Evolutionary conservation across 2,888 invertebrate species (phyloP).

Genomic region (Morpho deidamia): DNA sequence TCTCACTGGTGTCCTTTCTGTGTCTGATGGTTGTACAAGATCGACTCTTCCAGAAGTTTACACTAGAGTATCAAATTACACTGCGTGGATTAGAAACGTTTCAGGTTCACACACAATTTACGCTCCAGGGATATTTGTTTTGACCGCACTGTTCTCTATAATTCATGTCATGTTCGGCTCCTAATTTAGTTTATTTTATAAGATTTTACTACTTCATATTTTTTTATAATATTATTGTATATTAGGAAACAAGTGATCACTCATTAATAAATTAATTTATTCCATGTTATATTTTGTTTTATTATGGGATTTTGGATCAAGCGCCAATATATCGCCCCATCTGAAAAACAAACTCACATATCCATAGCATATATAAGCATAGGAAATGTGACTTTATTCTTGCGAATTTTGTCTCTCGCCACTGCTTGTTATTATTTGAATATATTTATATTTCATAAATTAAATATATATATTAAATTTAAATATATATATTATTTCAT

Average conservation of each 20-base stretch:
- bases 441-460: no score
- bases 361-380: no score
- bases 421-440: no score
- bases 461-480: no score
- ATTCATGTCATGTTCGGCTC: slow-evolving; percentile 3
- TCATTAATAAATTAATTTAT: not conserved
- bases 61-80: slow-evolving; percentile 45
- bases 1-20: slow-evolving; percentile 41
- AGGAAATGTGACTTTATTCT: no score
- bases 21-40: slow-evolving; percentile 30
- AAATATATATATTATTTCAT: no score
- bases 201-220: not conserved
- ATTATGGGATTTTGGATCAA: not conserved
- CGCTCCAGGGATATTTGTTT: slow-evolving; percentile 32
- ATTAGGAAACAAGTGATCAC: not conserved
- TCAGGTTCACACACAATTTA: slow-evolving; percentile 37
- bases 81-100: slow-evolving; percentile 39
- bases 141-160: slow-evolving; percentile 32
- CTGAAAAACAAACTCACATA: no score
- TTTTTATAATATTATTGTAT: not conserved
- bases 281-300: not conserved
- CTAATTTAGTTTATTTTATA: not conserved
- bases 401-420: no score
- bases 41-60: slow-evolving; percentile 44
- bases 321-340: no score